These are phyloP conservation scores for Cheilosia urbana DNA, from an alignment of 2,888 invertebrate species.

Conservation along the genomic window DNA sequence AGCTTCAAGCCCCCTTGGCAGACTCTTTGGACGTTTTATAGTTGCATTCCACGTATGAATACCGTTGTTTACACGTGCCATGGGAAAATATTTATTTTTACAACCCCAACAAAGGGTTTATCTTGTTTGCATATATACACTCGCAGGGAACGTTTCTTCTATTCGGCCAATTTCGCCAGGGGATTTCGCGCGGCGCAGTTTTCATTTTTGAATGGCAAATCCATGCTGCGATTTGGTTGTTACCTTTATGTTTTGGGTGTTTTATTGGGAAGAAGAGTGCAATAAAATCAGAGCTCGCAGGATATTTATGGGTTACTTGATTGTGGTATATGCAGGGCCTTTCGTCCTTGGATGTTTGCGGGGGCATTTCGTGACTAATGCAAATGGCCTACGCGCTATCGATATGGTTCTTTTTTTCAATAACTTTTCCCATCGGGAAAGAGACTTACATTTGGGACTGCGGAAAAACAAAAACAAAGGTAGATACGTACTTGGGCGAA, in stretches of 20 bases:
- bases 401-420: not conserved
- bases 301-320: constrained; percentile 41
- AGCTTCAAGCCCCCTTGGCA: constrained; percentile 43
- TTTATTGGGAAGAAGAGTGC: constrained; percentile 38
- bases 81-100: constrained; percentile 59
- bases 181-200: constrained; percentile 30
- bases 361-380: not conserved
- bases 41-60: constrained; percentile 41
- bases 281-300: constrained; percentile 49
- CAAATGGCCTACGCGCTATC: not conserved
- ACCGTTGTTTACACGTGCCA: constrained; percentile 55
- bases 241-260: constrained; percentile 24
- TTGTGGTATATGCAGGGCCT: constrained; percentile 6
- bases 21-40: constrained; percentile 21
- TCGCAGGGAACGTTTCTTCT: constrained; percentile 23
- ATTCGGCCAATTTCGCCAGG: constrained; percentile 43
- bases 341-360: not conserved
- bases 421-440: too few species aligned
- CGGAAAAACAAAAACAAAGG: too few species aligned
- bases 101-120: constrained; percentile 42
- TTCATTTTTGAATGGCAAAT: constrained; percentile 35
- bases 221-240: constrained; percentile 31
- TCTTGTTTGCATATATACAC: constrained; percentile 55
- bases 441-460: too few species aligned
- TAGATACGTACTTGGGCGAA: too few species aligned